Conservation (phyloP, 2,888 invertebrate genomes). For the Troilus luridus region DNA sequence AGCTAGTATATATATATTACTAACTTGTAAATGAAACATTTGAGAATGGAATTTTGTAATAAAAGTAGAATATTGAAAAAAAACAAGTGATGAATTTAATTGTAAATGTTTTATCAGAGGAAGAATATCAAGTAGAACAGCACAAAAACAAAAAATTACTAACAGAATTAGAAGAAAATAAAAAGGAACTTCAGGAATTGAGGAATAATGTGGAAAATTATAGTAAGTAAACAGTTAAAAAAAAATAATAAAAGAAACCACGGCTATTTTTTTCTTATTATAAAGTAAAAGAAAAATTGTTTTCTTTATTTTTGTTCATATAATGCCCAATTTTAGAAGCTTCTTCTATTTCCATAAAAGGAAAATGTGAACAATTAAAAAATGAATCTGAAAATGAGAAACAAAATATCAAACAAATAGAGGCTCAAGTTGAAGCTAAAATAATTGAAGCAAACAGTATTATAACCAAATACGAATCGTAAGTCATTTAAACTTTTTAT, state of each 20-base stretch:
- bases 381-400: not conserved
- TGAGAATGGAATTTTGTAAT: no score
- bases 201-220: not conserved
- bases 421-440: slow-evolving; percentile 40
- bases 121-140: not conserved
- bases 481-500: not conserved
- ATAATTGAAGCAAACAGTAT: slow-evolving; percentile 15
- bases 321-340: not conserved
- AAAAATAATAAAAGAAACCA: no score
- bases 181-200: not conserved
- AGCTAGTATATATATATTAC: no score
- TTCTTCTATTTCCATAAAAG: slow-evolving; percentile 7
- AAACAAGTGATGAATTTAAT: not conserved
- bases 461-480: slow-evolving; percentile 35
- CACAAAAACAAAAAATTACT: not conserved
- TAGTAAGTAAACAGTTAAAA: not conserved
- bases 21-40: no score
- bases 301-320: not conserved
- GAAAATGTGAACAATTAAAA: not conserved
- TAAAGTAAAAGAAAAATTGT: not conserved
- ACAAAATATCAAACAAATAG: not conserved
- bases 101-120: not conserved
- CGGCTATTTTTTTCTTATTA: not conserved
- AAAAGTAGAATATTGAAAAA: no score
- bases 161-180: slow-evolving; percentile 7